phyloP scores from a whole-genome alignment of 2,797 vertebrate species.

The Sebastes paucispinis region DNA sequence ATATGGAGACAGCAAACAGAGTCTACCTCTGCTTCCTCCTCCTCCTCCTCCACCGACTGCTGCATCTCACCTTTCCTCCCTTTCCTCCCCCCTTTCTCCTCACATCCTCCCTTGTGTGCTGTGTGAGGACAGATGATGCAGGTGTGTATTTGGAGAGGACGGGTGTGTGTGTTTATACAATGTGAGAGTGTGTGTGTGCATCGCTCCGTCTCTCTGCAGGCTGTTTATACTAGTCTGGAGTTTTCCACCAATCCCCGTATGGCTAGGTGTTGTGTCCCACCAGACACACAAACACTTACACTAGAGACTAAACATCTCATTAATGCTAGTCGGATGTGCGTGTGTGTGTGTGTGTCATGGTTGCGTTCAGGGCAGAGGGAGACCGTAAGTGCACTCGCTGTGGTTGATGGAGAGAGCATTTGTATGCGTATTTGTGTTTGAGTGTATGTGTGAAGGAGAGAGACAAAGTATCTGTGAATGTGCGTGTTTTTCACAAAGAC shows the following conservation, averaged over 20 bases:
- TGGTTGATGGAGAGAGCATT: constrained; percentile 10
- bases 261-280: constrained; percentile 34
- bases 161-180: background rate
- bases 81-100: background rate
- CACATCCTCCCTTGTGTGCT: constrained; percentile 25
- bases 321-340: constrained; percentile 6
- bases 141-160: constrained; percentile 27
- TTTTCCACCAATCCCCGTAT: constrained; percentile 23
- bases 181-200: background rate
- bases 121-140: constrained; percentile 20
- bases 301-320: constrained; percentile 33
- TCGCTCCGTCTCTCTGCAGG: constrained; percentile 37
- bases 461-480: constrained; percentile 10
- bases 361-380: constrained; percentile 7
- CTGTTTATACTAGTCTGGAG: constrained; percentile 51
- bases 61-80: constrained; percentile 21
- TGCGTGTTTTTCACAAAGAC: too few species aligned
- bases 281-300: background rate
- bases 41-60: background rate
- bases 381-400: constrained; percentile 10
- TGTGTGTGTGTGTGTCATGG: constrained; percentile 7
- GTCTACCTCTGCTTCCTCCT: constrained; percentile 43
- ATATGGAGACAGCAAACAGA: constrained; percentile 39
- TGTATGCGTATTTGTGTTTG: constrained; percentile 28
- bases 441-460: constrained; percentile 20